Evolutionary conservation across 2,888 invertebrate genomes (phyloP), one percentile per base, ranked within the genome.

Genomic region (Cantharis rustica): DNA sequence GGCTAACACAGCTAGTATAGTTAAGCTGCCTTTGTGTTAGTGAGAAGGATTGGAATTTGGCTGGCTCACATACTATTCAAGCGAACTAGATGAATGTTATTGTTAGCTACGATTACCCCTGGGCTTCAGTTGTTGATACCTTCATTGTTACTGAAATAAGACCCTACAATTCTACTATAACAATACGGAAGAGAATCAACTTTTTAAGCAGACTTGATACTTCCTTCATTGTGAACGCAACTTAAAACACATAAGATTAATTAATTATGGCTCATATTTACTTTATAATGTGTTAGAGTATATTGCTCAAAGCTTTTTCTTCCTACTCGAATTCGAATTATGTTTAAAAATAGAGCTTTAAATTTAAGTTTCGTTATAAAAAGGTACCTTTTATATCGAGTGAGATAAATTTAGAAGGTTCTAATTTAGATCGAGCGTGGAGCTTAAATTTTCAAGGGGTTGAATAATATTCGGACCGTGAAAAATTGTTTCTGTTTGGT

Each of bases 81-180:
- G 73, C 69, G 68, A 73, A 75, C 75, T 73, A 83, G 83, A 86
- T 85, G 82, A 85, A 86, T 82, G 83, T 83, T 84, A 85, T 86
- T 86, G 86, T 86, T 84, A 84, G 79, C 81, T 80, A 75, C 86
- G 86, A 86, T 86, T 86, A 86, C 86, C 85, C 86, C 76, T 84
- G 86, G 86, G 86, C 85, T 86, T 86, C 86, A 84, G 85, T 86
- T 86, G 86, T 86, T 86, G 85, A 84, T 83, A 82, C 80, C 79
- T 78, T 80, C 81, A 85, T 86, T 86, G 86, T 86, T 81, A 80
- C 80, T 79, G 85, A 83, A 83, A 84, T 84, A 84, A 84, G 83
- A 83, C 83, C 83, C 80, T 77, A 69, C 77, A 75, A 70, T 76
- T 80, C 74, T 76, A 71, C 77, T 70, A 71, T 72, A 73, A 72